phyloP scores from a whole-genome alignment of 2,888 invertebrate species.

The Germaria angustata region DNA sequence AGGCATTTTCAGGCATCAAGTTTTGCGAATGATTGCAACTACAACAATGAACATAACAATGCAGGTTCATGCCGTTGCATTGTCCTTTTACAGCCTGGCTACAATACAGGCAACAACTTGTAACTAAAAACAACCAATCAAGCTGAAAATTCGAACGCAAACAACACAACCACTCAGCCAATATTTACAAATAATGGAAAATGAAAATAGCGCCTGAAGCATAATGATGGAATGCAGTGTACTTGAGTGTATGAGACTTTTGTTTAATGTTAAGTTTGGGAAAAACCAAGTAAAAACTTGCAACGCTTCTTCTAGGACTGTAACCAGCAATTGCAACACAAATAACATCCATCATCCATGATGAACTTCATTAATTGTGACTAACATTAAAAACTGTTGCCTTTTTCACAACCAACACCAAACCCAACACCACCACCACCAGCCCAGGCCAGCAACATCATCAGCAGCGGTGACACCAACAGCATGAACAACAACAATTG shows the following conservation, averaged over 20 bases:
- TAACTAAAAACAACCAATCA: conserved; percentile 61
- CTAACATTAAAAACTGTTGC: conserved; percentile 52
- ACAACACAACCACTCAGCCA: conserved; percentile 7
- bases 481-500: conserved; percentile 43
- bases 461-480: conserved; percentile 16
- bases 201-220: conserved; percentile 55
- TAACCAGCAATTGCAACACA: not conserved
- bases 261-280: conserved; percentile 43
- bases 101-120: conserved; percentile 27
- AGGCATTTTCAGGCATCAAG: conserved; percentile 19
- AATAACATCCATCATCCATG: not conserved
- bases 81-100: conserved; percentile 50
- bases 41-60: conserved; percentile 63
- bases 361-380: conserved; percentile 2
- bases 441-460: not conserved
- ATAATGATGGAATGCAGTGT: not conserved
- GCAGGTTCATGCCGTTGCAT: conserved; percentile 46
- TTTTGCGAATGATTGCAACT: conserved; percentile 30
- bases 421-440: not conserved
- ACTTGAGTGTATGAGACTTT: conserved; percentile 37
- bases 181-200: conserved; percentile 37
- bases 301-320: not conserved
- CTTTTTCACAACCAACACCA: conserved; percentile 56
- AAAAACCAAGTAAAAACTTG: not conserved
- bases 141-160: conserved; percentile 45